Conservation (phyloP, 2,113 vertebrate genomes). For the Etia nguti region DNA sequence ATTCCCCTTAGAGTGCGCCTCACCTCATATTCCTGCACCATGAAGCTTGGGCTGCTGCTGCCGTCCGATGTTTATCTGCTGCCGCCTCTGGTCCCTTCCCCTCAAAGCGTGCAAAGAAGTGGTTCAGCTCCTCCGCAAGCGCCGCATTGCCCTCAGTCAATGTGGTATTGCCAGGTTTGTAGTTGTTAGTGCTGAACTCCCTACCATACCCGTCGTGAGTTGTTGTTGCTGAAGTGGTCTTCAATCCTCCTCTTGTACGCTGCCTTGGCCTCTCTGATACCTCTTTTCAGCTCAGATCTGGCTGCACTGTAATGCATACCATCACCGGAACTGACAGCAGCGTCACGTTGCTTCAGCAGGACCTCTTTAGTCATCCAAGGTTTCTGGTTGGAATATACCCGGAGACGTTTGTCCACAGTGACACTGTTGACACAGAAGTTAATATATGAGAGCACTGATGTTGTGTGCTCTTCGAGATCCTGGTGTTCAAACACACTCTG, state of each 20-base stretch:
- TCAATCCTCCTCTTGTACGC: neutral
- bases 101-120: neutral
- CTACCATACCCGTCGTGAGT: neutral
- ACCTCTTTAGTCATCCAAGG: neutral
- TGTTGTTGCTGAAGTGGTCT: neutral
- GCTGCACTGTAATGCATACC: neutral
- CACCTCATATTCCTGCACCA: neutral
- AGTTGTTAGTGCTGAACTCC: neutral
- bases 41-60: neutral
- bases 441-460: neutral
- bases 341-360: neutral
- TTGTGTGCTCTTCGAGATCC: neutral
- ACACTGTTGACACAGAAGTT: neutral
- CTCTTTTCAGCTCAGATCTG: neutral
- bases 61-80: neutral
- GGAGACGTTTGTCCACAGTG: neutral
- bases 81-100: neutral
- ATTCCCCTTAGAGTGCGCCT: neutral
- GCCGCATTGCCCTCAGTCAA: neutral
- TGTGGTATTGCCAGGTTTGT: neutral
- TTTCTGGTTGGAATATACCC: neutral
- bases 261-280: neutral
- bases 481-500: neutral
- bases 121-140: neutral
- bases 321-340: neutral